These are phyloP conservation scores for Acipenser oxyrinchus DNA, from an alignment of 2,797 vertebrate species.

Conservation along the genomic window DNA sequence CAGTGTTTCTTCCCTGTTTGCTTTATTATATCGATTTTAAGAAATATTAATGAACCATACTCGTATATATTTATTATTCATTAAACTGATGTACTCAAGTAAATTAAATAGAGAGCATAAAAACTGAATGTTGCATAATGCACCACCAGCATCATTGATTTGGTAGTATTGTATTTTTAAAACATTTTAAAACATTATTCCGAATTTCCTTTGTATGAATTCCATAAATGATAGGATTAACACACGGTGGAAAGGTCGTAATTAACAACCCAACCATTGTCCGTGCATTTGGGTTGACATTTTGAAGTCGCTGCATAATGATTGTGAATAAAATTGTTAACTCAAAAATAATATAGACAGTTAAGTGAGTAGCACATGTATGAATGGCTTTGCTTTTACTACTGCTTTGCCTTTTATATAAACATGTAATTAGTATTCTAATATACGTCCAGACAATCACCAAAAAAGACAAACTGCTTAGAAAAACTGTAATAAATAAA, in stretches of 20 bases:
- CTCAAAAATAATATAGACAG: conserved; percentile 20
- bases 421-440: conserved; percentile 18
- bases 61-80: too few species aligned
- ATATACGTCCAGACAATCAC: conserved; percentile 23
- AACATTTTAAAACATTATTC: neutral
- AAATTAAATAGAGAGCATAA: too few species aligned
- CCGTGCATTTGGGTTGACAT: conserved; percentile 13
- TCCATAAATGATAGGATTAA: conserved; percentile 27
- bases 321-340: conserved; percentile 10
- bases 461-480: conserved; percentile 9
- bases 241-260: conserved; percentile 18
- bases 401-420: conserved; percentile 11
- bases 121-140: neutral
- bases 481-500: conserved; percentile 15
- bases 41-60: too few species aligned
- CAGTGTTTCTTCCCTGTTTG: too few species aligned
- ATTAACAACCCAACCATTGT: conserved; percentile 20
- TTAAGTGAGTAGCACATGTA: conserved; percentile 23
- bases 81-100: too few species aligned
- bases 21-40: too few species aligned
- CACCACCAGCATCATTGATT: neutral
- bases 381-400: conserved; percentile 23
- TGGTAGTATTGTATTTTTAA: neutral
- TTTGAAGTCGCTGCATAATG: conserved; percentile 18
- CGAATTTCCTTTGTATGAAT: conserved; percentile 27